These are phyloP conservation scores for Clarias gariepinus DNA, from an alignment of 2,113 vertebrate species.

Conservation along the genomic window DNA sequence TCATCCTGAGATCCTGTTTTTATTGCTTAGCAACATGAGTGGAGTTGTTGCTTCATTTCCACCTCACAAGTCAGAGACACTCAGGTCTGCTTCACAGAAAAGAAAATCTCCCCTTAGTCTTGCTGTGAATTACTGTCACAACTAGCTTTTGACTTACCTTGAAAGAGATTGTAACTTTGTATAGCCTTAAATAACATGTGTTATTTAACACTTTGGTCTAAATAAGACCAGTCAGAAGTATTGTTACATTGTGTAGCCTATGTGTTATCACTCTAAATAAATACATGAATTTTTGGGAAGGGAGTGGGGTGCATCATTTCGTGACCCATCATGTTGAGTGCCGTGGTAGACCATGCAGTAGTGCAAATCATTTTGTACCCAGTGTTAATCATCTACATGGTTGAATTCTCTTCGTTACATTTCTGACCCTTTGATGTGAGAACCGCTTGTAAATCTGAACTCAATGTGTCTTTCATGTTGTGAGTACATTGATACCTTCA, in stretches of 20 bases:
- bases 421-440: slow-evolving; percentile 5
- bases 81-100: slow-evolving; percentile 48
- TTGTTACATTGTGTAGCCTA: slow-evolving; percentile 30
- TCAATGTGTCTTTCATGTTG: slow-evolving; percentile 41
- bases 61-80: slow-evolving; percentile 44
- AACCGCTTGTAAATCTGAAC: slow-evolving; percentile 40
- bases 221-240: slow-evolving; percentile 6
- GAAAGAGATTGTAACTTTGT: slow-evolving; percentile 40
- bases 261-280: not conserved
- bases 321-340: slow-evolving; percentile 31
- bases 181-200: slow-evolving; percentile 51
- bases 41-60: slow-evolving; percentile 24
- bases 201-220: slow-evolving; percentile 31
- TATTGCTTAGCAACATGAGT: not conserved
- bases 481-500: slow-evolving; percentile 4
- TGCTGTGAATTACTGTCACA: slow-evolving; percentile 33
- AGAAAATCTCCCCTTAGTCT: slow-evolving; percentile 25
- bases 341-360: slow-evolving; percentile 40
- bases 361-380: slow-evolving; percentile 9
- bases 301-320: not conserved
- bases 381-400: slow-evolving; percentile 13
- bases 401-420: slow-evolving; percentile 23
- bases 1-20: slow-evolving; percentile 27
- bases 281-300: not conserved
- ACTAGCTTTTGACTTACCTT: slow-evolving; percentile 33